A percentile compares a stretch with the other conserved stretches of the same genome.
These are phyloP conservation scores for Papilio polyxenes DNA, from an alignment of 1,140 invertebrate genomes.

Conservation along the genomic window DNA sequence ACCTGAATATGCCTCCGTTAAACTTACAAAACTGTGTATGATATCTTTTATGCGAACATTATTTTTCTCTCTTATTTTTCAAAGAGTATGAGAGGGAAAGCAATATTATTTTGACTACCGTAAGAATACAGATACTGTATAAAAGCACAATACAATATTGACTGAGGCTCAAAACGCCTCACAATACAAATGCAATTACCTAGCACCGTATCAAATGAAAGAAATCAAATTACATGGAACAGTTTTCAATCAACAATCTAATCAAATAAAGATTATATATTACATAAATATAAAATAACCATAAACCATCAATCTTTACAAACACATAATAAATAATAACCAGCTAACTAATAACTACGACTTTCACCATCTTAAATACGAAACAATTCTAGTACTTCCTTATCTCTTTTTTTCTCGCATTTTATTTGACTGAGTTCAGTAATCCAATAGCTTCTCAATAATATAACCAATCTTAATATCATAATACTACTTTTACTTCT, in stretches of 20 bases:
- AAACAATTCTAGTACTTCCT: too few species aligned
- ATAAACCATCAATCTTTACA: conserved; percentile 6
- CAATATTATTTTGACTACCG: too few species aligned
- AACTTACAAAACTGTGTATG: background rate
- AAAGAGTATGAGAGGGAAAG: too few species aligned
- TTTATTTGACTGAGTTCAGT: too few species aligned
- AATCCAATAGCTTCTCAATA: too few species aligned
- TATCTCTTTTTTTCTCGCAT: too few species aligned
- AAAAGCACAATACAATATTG: background rate
- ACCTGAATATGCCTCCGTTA: background rate
- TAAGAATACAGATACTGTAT: too few species aligned
- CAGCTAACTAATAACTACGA: background rate
- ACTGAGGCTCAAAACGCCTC: background rate
- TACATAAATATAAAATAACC: conserved; percentile 29
- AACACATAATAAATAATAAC: background rate
- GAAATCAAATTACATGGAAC: conserved; percentile 15
- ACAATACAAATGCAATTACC: background rate
- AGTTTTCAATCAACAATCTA: background rate
- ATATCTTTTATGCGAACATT: too few species aligned
- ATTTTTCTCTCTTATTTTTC: too few species aligned
- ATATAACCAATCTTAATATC: too few species aligned
- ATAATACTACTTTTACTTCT: background rate
- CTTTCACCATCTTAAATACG: background rate
- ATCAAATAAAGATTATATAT: conserved; percentile 16
- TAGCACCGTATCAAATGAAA: background rate